phyloP scores from a whole-genome alignment of 2,888 invertebrate species.

The Troides aeacus region DNA sequence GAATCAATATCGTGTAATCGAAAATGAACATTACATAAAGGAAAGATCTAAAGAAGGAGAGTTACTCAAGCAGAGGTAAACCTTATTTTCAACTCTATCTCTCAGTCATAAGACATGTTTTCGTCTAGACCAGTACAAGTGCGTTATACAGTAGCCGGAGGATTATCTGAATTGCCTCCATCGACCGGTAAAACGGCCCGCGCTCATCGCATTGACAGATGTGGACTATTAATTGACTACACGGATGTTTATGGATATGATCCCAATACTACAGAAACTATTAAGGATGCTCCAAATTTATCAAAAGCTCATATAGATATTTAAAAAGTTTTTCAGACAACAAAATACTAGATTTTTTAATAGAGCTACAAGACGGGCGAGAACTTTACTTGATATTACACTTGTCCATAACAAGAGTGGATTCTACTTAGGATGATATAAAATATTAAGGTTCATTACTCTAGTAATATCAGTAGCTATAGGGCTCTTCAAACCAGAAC shows the following conservation, averaged over 20 bases:
- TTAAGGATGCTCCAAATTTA: slow-evolving; percentile 14
- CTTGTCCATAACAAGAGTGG: too few relatives aligned
- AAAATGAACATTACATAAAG: background rate
- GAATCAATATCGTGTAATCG: background rate
- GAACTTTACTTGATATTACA: too few relatives aligned
- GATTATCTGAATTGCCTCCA: slow-evolving; percentile 29
- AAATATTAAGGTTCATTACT: too few relatives aligned
- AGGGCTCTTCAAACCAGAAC: too few relatives aligned
- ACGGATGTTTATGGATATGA: slow-evolving; percentile 35
- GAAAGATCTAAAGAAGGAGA: background rate
- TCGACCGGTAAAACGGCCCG: slow-evolving; percentile 14
- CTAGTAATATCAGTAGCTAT: too few relatives aligned
- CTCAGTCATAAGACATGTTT: background rate
- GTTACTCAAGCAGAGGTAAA: background rate
- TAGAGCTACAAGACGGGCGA: too few relatives aligned
- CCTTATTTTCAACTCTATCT: slow-evolving; percentile 1
- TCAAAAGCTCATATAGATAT: background rate
- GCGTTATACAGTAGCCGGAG: slow-evolving; percentile 24
- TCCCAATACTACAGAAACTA: slow-evolving; percentile 1
- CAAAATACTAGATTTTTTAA: background rate
- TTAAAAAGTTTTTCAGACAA: background rate
- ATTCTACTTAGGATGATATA: too few relatives aligned
- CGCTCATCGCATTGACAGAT: slow-evolving; percentile 24
- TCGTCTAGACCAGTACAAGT: background rate
- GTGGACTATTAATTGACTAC: slow-evolving; percentile 29